Evolutionary conservation across 2,888 invertebrate genomes (phyloP).

Genomic region (Drosophila sordidula): DNA sequence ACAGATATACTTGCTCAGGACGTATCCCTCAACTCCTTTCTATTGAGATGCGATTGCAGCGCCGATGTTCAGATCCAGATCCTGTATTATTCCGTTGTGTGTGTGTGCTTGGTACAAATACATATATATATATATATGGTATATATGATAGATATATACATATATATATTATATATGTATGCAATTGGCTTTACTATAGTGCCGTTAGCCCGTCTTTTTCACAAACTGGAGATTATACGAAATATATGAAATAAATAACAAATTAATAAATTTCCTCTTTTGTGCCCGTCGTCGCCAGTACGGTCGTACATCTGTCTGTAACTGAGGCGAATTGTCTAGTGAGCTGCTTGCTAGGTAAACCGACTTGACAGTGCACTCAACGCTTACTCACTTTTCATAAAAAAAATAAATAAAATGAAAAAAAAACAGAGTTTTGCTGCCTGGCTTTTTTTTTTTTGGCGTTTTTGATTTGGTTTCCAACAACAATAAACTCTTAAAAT

Average conservation of each 20-base stretch:
- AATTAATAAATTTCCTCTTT: neutral
- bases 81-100: neutral
- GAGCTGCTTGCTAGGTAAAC: neutral
- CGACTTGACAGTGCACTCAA: conserved; percentile 24
- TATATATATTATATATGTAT: neutral
- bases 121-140: neutral
- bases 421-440: conserved; percentile 6
- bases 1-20: conserved; percentile 18
- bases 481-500: conserved; percentile 43
- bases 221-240: conserved; percentile 1
- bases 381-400: conserved; percentile 50
- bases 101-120: neutral
- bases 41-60: neutral
- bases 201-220: neutral
- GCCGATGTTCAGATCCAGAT: neutral
- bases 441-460: conserved; percentile 1
- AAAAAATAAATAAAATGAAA: neutral
- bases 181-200: neutral
- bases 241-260: neutral
- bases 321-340: conserved; percentile 6
- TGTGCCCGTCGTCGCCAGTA: neutral
- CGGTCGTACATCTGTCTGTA: neutral
- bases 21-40: neutral
- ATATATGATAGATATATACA: neutral
- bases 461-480: conserved; percentile 52